Evolutionary conservation across 1,140 invertebrate genomes (phyloP).

Genomic region (Mizuhopecten yessoensis): DNA sequence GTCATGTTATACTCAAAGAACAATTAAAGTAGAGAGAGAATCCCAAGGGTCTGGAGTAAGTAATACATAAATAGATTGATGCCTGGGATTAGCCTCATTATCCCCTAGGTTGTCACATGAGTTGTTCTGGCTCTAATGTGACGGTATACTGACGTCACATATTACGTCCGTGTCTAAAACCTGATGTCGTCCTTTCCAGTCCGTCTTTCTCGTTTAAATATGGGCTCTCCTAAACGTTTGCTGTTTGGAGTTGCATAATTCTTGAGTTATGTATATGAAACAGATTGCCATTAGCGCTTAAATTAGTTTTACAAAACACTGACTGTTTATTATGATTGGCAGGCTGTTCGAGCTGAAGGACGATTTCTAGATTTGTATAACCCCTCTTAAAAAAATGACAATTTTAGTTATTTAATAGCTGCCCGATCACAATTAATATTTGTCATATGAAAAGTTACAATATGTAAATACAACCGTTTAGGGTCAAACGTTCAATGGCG

Average conservation of each 20-base stretch:
- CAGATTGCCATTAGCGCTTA: no score
- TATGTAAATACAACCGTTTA: background rate
- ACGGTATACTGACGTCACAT: conserved; percentile 11
- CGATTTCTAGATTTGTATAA: no score
- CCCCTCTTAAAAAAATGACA: background rate
- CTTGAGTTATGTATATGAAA: no score
- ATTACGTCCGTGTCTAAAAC: no score
- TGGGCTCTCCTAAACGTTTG: no score
- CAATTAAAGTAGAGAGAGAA: background rate
- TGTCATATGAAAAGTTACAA: background rate
- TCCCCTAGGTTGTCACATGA: background rate
- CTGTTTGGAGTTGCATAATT: no score
- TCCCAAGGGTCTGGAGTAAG: background rate
- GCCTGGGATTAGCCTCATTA: background rate
- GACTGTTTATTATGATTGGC: no score
- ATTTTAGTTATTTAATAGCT: background rate
- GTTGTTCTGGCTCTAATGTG: background rate
- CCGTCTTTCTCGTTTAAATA: no score
- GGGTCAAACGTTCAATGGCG: background rate
- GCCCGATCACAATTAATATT: background rate
- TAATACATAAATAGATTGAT: background rate
- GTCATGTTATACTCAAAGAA: background rate
- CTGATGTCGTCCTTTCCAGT: no score
- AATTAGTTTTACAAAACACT: no score
- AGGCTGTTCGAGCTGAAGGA: no score